These are phyloP conservation scores for Macropis europaea DNA, from an alignment of 2,888 invertebrate genomes.

Conservation along the genomic window DNA sequence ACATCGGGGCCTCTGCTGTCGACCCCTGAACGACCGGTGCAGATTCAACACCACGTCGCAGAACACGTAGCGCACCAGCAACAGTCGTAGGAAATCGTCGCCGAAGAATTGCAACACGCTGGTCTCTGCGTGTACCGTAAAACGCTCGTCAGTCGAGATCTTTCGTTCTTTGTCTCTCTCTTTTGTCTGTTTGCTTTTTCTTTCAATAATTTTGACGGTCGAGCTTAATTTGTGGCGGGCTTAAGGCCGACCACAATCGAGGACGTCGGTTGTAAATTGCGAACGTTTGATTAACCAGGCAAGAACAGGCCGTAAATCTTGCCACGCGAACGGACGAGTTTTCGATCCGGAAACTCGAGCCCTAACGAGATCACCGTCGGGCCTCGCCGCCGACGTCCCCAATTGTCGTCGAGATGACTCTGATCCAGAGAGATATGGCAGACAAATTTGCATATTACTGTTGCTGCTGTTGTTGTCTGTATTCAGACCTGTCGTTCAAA, in stretches of 20 bases:
- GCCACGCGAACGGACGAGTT: neutral
- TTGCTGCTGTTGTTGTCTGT: constrained; percentile 24
- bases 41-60: constrained; percentile 94
- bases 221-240: neutral
- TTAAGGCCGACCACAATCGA: neutral
- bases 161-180: neutral
- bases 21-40: constrained; percentile 91
- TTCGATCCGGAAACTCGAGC: neutral
- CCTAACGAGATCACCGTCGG: too few species aligned
- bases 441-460: constrained; percentile 31
- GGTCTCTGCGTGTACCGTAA: constrained; percentile 70
- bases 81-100: constrained; percentile 95
- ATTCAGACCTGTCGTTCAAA: constrained; percentile 14
- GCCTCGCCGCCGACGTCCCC: constrained; percentile 24
- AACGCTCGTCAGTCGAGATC: constrained; percentile 6
- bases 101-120: constrained; percentile 91
- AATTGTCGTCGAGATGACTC: neutral
- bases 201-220: constrained; percentile 4
- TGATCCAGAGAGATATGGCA: constrained; percentile 12
- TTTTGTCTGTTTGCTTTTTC: neutral
- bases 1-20: constrained; percentile 92
- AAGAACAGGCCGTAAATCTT: too few species aligned
- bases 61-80: constrained; percentile 94
- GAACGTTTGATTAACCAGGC: too few species aligned
- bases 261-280: constrained; percentile 19